These are phyloP conservation scores for Eupristina koningsbergeri DNA, from an alignment of 1,140 invertebrate genomes.

Conservation along the genomic window DNA sequence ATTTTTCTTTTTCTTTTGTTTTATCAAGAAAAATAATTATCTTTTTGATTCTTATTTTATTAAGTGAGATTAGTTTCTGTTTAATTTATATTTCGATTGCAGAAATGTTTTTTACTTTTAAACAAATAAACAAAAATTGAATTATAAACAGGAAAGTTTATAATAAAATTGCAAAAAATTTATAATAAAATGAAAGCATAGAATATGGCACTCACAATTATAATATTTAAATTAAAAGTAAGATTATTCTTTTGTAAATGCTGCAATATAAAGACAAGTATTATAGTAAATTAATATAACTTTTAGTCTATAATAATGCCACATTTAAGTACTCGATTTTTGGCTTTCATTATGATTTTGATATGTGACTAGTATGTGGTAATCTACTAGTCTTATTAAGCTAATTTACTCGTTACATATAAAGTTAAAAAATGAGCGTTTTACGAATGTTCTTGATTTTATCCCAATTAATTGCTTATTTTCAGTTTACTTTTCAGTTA, in stretches of 20 bases:
- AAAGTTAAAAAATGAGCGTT: neutral
- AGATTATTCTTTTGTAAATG: neutral
- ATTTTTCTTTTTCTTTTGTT: too few relatives aligned
- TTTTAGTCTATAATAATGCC: neutral
- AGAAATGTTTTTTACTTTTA: too few relatives aligned
- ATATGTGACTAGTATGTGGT: constrained; percentile 20
- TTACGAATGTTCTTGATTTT: constrained; percentile 16
- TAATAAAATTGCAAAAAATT: too few relatives aligned
- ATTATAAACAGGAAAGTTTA: too few relatives aligned
- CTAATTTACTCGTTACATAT: constrained; percentile 17
- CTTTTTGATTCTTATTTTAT: too few relatives aligned
- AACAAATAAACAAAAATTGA: too few relatives aligned
- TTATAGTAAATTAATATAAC: constrained; percentile 19
- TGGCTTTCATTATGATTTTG: constrained; percentile 23
- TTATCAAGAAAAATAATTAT: too few relatives aligned
- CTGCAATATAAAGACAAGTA: constrained; percentile 3
- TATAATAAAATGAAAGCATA: too few relatives aligned
- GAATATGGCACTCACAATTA: too few relatives aligned
- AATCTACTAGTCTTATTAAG: constrained; percentile 13
- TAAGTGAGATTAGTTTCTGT: too few relatives aligned
- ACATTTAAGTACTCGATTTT: constrained; percentile 39
- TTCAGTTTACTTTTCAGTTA: constrained; percentile 15
- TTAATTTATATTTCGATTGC: too few relatives aligned
- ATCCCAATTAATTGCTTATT: neutral
- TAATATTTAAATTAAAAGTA: too few relatives aligned